Evolutionary conservation across 2,113 vertebrate genomes (phyloP), one percentile per base, ranked within the genome.

Genomic region (Bambusicola thoracicus): DNA sequence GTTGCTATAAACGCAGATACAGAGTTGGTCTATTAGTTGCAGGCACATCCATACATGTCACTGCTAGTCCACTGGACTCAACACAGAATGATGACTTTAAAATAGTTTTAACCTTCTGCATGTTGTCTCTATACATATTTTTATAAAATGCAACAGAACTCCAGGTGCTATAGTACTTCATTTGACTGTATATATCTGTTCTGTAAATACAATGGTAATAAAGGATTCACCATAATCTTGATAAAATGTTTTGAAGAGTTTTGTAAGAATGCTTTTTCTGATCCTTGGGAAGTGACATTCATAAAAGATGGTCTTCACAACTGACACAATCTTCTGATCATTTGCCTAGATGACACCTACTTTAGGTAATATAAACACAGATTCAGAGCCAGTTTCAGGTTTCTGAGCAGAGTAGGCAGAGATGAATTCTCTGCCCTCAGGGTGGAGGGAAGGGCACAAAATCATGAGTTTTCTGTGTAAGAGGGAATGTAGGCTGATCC

Each of bases 151-250:
- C 40, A 76, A 25, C 5, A 77, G 43, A 86, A 69, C 19, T 30
- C 43, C 1, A 10, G 4, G 7, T 29, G 29, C 6, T 2, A 0
- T 3, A 32, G 13, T 3, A 30, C 11, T 65, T 62, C 8, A 13
- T 56, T 25, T 36, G 17, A 30, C n/a, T 16, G 46, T 10, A 6
- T 12, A 6, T 11, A 11, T 6, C 49, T n/a, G 19, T 32, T 40
- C 27, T 61, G 22, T 29, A 44, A 15, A 2, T 8, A 69, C 12
- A n/a, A 12, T 29, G 58, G 67, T 11, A 3, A 5, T 41, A 30
- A 11, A n/a, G 36, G 3, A 66, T 3, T 74, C 30, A 24, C 22
- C 40, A 3, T 36, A 69, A 25, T 9, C 14, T 32, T 32, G 29
- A 38, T 62, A 68, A 66, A 36, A 17, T 53, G 8, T 1, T 67